These are phyloP conservation scores for Cyclura pinguis DNA, from an alignment of 2,797 vertebrate genomes.

Conservation along the genomic window DNA sequence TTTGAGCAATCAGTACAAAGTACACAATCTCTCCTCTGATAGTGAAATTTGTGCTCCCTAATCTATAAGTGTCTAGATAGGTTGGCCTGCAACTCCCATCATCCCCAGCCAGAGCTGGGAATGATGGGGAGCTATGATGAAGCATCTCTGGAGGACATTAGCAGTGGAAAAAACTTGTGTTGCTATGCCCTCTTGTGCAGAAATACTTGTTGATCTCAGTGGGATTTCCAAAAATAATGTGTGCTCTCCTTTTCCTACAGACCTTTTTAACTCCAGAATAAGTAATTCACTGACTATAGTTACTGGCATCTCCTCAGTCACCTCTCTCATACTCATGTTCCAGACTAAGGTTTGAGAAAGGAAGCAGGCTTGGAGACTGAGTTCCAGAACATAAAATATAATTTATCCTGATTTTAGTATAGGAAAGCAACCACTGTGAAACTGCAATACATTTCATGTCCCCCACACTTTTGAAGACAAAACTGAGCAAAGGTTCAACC, in stretches of 20 bases:
- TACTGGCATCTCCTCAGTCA: background rate
- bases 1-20: background rate
- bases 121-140: background rate
- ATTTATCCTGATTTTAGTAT: background rate
- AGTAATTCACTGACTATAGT: background rate
- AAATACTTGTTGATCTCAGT: background rate
- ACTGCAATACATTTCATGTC: background rate
- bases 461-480: background rate
- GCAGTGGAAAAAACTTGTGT: background rate
- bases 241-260: too few relatives aligned
- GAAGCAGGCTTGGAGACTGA: background rate
- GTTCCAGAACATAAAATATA: background rate
- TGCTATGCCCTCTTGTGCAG: background rate
- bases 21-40: background rate
- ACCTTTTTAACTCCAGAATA: background rate
- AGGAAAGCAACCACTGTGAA: background rate
- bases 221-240: background rate
- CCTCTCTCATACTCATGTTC: background rate
- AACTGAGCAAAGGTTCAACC: background rate
- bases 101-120: background rate
- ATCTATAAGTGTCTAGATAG: background rate
- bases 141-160: background rate
- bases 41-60: too few relatives aligned
- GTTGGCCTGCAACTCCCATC: background rate
- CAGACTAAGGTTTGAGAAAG: background rate